A percentile compares a stretch with the other conserved stretches of the same genome.
Evolutionary conservation across 2,797 vertebrate species (phyloP).

Genomic region (Erethizon dorsatum): DNA sequence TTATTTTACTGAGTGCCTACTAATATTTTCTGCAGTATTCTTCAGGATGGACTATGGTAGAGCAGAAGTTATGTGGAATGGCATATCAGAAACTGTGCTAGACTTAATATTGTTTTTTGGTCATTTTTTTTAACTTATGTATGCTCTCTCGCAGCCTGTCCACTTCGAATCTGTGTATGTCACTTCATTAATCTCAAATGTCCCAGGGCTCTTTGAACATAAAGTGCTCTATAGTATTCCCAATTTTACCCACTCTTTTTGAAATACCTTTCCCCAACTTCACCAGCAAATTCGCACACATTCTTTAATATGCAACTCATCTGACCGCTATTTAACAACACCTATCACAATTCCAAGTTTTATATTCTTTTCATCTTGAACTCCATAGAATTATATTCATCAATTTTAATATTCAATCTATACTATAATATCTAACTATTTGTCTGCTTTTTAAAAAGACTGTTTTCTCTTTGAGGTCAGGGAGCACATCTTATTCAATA

Average conservation of each 20-base stretch:
- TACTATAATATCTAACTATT: neutral
- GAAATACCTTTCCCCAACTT: constrained; percentile 10
- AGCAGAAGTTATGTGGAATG: neutral
- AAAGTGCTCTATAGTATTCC: neutral
- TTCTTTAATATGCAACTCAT: neutral
- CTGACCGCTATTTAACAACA: neutral
- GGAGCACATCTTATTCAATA: neutral
- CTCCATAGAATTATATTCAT: neutral
- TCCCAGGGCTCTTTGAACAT: neutral
- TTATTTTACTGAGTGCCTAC: neutral
- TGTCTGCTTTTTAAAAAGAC: neutral
- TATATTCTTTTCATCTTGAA: neutral
- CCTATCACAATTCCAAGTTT: neutral
- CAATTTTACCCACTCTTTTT: neutral
- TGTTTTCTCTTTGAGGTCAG: neutral
- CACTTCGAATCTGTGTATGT: neutral
- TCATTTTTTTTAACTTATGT: neutral
- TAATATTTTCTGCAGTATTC: neutral
- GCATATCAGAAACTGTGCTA: neutral
- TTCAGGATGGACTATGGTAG: neutral
- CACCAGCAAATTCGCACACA: neutral
- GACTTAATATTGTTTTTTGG: neutral
- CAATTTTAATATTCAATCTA: neutral
- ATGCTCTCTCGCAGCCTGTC: neutral
- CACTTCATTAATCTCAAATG: neutral